Base-by-base conservation (phyloP, 2,888 invertebrate genomes). In the Noctua fimbriata region DNA sequence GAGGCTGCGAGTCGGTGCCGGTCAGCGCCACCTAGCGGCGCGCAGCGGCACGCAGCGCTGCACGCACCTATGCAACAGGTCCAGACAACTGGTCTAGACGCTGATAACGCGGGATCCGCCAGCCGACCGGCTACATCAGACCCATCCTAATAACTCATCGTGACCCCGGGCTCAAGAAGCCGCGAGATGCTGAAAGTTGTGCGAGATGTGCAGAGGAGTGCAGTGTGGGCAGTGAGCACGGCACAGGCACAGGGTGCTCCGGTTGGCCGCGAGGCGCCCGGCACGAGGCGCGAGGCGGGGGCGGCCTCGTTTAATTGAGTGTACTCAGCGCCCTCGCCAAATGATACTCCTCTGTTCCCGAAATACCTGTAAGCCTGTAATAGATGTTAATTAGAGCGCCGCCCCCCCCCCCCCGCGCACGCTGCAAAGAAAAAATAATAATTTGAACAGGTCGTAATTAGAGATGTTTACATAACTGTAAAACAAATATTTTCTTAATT, bases 401-500 rank as follows among this genome's bases (percentile, higher is more conserved):
- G 93, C 94, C 52, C 21, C 21, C 49, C 49, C 18, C 21, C 21
- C 14, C 92, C 93, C 91, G 90, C 89, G 93, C 92, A 91, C 94
- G 91, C 91, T 92, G 94, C 94, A 93, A 94, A 94, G 94, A 94
- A 94, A 96, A 96, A 96, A 96, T 93, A 94, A 96, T 96, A 96
- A 96, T 96, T 96, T 95, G 95, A 95, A 95, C 96, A 95, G 94
- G 95, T 94, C 96, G 96, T 96, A 96, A 97, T 96, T 96, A 97
- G 95, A 97, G 95, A 95, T 96, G 96, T 97, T 97, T 96, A 95
- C 96, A 95, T 94, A 95, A 95, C 95, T 95, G 96, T 95, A 94
- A 95, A 95, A 96, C 95, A 96, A 96, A 96, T 97, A 96, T 97
- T 97, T 97, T 95, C 94, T 94, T 95, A 95, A 96, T 95, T 96